A percentile compares a stretch with the other conserved stretches of the same genome.
phyloP scores from a whole-genome alignment of 2,113 vertebrate genomes.

The Cariama cristata region DNA sequence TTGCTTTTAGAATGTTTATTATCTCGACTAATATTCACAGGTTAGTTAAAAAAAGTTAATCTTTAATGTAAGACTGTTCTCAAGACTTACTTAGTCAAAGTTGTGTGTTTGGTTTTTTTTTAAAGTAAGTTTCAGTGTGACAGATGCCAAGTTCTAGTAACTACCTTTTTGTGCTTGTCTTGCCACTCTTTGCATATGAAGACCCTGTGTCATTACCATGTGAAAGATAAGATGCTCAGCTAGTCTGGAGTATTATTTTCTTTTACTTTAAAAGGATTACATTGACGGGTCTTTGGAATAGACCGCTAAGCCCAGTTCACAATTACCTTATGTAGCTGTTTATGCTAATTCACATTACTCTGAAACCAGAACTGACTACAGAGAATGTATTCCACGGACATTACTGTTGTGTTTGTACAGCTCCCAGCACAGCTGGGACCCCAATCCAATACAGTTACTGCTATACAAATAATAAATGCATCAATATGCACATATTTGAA shows the following conservation, averaged over 20 bases:
- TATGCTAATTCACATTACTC: conserved; percentile 8
- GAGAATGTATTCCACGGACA: conserved; percentile 9
- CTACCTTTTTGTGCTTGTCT: neutral
- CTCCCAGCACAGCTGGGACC: conserved; percentile 37
- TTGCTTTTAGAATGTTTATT: neutral
- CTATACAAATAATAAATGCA: conserved; percentile 55
- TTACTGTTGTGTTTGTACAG: neutral
- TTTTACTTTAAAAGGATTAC: neutral
- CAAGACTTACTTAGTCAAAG: neutral
- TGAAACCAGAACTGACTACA: neutral
- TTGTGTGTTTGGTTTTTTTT: neutral
- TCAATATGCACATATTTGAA: conserved; percentile 46
- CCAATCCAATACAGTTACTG: conserved; percentile 32
- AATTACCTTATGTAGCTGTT: conserved; percentile 24
- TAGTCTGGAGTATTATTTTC: neutral
- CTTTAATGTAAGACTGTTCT: neutral
- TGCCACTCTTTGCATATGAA: neutral
- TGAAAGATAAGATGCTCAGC: neutral
- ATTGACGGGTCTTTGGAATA: neutral
- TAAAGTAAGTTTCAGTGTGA: neutral
- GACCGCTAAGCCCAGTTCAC: neutral
- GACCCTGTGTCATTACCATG: neutral
- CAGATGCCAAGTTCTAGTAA: neutral
- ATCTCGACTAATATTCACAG: neutral
- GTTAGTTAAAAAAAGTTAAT: neutral